Conservation (phyloP, 1,140 invertebrate genomes). For the Drosophila setifemur region DNA sequence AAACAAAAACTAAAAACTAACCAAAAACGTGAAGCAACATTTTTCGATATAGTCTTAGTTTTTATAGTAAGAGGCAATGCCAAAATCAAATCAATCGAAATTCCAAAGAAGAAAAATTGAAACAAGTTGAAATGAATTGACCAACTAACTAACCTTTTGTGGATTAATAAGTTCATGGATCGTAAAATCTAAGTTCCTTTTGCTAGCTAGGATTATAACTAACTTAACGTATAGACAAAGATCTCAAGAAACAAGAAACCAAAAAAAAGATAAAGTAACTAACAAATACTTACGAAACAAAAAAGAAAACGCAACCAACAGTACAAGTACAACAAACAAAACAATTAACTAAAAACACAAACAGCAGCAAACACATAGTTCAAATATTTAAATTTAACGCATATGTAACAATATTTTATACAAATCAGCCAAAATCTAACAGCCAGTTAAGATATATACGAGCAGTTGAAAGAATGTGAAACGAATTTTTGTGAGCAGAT, state of each 20-base stretch:
- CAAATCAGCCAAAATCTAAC: slow-evolving; percentile 48
- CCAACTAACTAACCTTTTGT: slow-evolving; percentile 37
- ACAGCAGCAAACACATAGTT: slow-evolving; percentile 62
- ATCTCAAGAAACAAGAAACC: slow-evolving; percentile 54
- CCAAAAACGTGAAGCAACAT: slow-evolving; percentile 30
- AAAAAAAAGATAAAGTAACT: slow-evolving; percentile 5
- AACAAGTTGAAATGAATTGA: too few species aligned
- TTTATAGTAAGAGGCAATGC: slow-evolving; percentile 49
- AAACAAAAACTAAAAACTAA: slow-evolving; percentile 26
- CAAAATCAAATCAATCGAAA: slow-evolving; percentile 47
- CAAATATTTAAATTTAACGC: slow-evolving; percentile 60
- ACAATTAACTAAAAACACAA: slow-evolving; percentile 30
- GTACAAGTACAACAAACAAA: slow-evolving; percentile 57
- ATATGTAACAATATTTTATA: slow-evolving; percentile 6
- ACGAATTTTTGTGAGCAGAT: slow-evolving; percentile 41
- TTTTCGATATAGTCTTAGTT: slow-evolving; percentile 52
- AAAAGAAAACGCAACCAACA: slow-evolving; percentile 75
- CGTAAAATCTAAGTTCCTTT: slow-evolving; percentile 70
- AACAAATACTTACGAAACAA: slow-evolving; percentile 25
- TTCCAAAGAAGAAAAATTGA: slow-evolving; percentile 28
- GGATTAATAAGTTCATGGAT: slow-evolving; percentile 50
- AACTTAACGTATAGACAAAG: slow-evolving; percentile 28
- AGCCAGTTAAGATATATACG: background rate
- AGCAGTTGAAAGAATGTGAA: slow-evolving; percentile 39
- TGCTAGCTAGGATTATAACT: slow-evolving; percentile 60